Evolutionary conservation across 2,888 invertebrate species (phyloP), one percentile per base, ranked within the genome.

Genomic region (Aethes cnicana): DNA sequence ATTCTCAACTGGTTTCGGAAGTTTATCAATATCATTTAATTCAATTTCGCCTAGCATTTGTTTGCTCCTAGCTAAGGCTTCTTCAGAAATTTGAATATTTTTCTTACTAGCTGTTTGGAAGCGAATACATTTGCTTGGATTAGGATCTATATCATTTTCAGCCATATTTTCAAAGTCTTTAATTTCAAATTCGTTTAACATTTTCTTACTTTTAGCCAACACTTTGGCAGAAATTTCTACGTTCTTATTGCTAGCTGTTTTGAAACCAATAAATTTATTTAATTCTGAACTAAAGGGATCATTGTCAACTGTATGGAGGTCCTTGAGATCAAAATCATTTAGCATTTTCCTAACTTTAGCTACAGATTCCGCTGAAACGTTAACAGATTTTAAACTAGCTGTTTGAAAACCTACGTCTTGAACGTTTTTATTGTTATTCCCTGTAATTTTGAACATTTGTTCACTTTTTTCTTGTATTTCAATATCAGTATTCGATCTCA

Each of bases 111-210:
- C 43, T 4, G 50, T 44, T 37, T 44, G 36, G 7, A 50, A 50
- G 74, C 47, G 42, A 28, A 17, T 7, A 16, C 17, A 30, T 17
- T 11, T 12, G 1, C 3, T 36, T 20, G 11, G 14, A 23, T 3
- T 11, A 8, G 21, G 2, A n/a, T 5, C 11, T n/a, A 4, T 14
- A n/a, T 11, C 11, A 21, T 9, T 4, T 11, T 11, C 7, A 14
- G 12, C 21, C 8, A 28, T n/a, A 9, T 37, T n/a, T 1, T n/a
- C 26, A n/a, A 33, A n/a, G 12, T 54, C 35, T 21, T 47, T 21
- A 25, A 41, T 3, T 11, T 35, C 28, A 47, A 37, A n/a, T 52
- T 73, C 75, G 12, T 60, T 56, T 57, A 76, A 76, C 18, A 77
- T 47, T 41, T 55, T 58, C 39, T 62, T 69, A 11, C 70, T 72